A percentile compares a stretch with the other conserved stretches of the same genome.
These are phyloP conservation scores for Conistra vaccinii DNA, from an alignment of 2,888 invertebrate genomes.

Conservation along the genomic window DNA sequence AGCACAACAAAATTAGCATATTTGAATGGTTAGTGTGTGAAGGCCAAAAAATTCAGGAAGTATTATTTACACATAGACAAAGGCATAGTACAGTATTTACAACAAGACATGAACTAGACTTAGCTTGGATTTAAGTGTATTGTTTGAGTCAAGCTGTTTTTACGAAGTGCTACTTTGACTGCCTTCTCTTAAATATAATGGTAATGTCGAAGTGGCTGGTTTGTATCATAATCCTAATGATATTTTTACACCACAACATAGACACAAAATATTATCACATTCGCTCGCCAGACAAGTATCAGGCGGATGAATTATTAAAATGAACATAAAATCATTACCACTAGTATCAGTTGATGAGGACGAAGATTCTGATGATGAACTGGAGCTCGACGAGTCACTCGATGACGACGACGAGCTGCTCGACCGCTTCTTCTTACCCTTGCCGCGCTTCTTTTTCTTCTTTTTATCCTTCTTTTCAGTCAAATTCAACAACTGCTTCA, in stretches of 20 bases:
- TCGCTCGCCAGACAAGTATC: background rate
- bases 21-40: conserved; percentile 12
- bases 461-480: conserved; percentile 92
- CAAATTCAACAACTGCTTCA: conserved; percentile 92
- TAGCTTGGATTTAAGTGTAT: conserved; percentile 19
- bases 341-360: conserved; percentile 91
- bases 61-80: conserved; percentile 28
- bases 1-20: background rate
- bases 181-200: background rate
- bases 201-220: background rate
- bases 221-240: background rate
- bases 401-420: conserved; percentile 93
- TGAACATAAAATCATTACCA: conserved; percentile 73
- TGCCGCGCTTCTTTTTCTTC: conserved; percentile 92
- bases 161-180: background rate
- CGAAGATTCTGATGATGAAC: conserved; percentile 90
- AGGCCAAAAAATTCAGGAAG: conserved; percentile 8
- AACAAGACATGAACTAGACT: conserved; percentile 27
- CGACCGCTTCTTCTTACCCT: conserved; percentile 92
- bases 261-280: background rate
- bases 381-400: conserved; percentile 92
- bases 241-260: background rate
- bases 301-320: conserved; percentile 3
- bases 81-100: conserved; percentile 20
- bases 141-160: conserved; percentile 2